A percentile compares a stretch with the other conserved stretches of the same genome.
phyloP scores from a whole-genome alignment of 2,113 vertebrate species.

The Zosterops hypoxanthus region DNA sequence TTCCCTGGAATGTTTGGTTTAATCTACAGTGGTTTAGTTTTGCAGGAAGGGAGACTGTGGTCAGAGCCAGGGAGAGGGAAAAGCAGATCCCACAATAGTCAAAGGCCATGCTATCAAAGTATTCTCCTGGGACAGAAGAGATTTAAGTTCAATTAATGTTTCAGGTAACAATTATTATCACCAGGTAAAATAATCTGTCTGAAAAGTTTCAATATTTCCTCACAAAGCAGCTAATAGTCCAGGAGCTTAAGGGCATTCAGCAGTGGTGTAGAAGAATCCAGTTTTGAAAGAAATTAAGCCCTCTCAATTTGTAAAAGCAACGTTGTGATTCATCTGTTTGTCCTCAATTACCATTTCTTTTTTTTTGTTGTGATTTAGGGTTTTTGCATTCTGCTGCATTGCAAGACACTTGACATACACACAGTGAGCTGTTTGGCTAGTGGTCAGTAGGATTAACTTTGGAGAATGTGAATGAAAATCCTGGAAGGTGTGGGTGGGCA shows the following conservation, averaged over 20 bases:
- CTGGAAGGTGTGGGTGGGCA: not conserved
- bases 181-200: not conserved
- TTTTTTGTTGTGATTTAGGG: not conserved
- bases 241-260: not conserved
- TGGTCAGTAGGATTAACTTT: not conserved
- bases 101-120: not conserved
- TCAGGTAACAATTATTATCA: not conserved
- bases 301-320: not conserved
- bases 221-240: not conserved
- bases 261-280: not conserved
- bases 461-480: not conserved
- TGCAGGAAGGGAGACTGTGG: not conserved
- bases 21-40: not conserved
- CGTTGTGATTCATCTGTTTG: not conserved
- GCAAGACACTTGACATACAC: not conserved
- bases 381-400: not conserved
- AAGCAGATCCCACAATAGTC: not conserved
- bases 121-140: not conserved
- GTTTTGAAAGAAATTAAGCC: not conserved
- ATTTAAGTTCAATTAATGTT: not conserved
- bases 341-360: not conserved
- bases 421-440: not conserved
- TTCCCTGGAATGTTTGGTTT: not conserved
- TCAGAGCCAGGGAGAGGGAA: not conserved
- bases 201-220: not conserved